Conservation (phyloP, 1,140 invertebrate genomes). For the Zaprionus kolodkinae region DNA sequence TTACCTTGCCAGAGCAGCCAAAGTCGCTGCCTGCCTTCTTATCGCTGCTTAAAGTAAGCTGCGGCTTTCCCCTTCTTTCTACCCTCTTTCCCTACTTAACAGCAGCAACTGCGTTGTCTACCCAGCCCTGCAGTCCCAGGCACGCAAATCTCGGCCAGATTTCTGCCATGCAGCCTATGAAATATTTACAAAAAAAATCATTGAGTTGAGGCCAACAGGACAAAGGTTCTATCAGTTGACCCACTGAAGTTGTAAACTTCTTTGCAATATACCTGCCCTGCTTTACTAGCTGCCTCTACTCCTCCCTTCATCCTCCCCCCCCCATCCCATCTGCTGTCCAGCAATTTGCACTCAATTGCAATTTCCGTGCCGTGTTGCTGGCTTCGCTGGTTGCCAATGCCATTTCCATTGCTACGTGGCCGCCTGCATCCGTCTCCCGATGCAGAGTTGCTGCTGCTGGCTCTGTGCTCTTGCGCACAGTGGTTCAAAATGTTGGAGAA, state of each 20-base stretch:
- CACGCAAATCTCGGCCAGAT: constrained; percentile 41
- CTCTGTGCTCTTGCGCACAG: background rate
- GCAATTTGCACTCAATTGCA: constrained; percentile 81
- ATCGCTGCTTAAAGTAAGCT: constrained; percentile 19
- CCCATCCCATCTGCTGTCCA: background rate
- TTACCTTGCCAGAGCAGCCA: constrained; percentile 30
- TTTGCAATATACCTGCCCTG: background rate
- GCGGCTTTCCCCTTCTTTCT: background rate
- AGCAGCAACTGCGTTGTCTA: no score
- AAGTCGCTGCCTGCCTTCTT: constrained; percentile 19
- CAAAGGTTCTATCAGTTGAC: constrained; percentile 18
- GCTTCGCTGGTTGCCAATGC: constrained; percentile 49
- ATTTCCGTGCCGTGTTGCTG: constrained; percentile 64
- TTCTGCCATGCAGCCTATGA: constrained; percentile 42
- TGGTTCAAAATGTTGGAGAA: background rate
- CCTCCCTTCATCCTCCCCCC: background rate
- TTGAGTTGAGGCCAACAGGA: background rate
- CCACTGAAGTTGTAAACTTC: constrained; percentile 16
- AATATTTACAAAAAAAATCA: constrained; percentile 34
- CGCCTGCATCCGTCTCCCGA: constrained; percentile 27
- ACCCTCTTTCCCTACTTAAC: no score
- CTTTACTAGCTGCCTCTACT: background rate
- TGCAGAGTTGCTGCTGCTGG: background rate
- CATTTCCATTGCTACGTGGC: constrained; percentile 72
- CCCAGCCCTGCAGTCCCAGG: constrained; percentile 7